Base-by-base conservation (phyloP, 2,113 vertebrate species). In the Notothenia rossii region DNA sequence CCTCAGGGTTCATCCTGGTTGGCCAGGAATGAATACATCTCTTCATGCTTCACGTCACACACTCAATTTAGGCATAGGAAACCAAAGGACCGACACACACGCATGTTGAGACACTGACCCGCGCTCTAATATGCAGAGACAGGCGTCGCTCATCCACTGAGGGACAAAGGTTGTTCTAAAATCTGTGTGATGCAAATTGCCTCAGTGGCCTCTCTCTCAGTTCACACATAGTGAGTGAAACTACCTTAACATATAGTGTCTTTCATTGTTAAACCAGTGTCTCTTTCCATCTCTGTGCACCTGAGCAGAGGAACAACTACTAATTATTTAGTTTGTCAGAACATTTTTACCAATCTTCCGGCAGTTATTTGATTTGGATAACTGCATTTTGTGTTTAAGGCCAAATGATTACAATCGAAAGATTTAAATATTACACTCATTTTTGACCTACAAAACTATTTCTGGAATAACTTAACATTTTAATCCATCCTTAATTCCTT, bases 11-110 rank as follows among this genome's bases (percentile, higher is more conserved):
- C 93, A 95, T 95, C 95, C 95, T 90, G 92, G 92, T 94, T 88
- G 83, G 75, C 89, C 91, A 93, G 93, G 94, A 93, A 94, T 97
- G 96, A 98, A 97, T 96, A 94, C 93, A 86, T 92, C 88, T 69
- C 94, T 97, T 98, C 95, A 97, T 90, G 95, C 94, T 86, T 87
- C 91, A 92, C 85, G 85, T 89, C 85, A 93, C 94, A 94, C 92
- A 88, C 95, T 94, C 86, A 89, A 93, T 96, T 91, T 55, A 72
- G 89, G 90, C 87, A 89, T 53, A 89, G 88, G 79, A 70, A 90
- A 89, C 77, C 73, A 82, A 81, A 85, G 81, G 69, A 70, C 64
- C 50, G 70, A 85, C 82, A 83, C 66, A 81, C 79, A 86, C 33
- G 75, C 82, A 81, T 71, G 76, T 80, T 72, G 86, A 88, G 87